Evolutionary conservation across 2,888 invertebrate species (phyloP).

Genomic region (Heterodera filipjevi): DNA sequence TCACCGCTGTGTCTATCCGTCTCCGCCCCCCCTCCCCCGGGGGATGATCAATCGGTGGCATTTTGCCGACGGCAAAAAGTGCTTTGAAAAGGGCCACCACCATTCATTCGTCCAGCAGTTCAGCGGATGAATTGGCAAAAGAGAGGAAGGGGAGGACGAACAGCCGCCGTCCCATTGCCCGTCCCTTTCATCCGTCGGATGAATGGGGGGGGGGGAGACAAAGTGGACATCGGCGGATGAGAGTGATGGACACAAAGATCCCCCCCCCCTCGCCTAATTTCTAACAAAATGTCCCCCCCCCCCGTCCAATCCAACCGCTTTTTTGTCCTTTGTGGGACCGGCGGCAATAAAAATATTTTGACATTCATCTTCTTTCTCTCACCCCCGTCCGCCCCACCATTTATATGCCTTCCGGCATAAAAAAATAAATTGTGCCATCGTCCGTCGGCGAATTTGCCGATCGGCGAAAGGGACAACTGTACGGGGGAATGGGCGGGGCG

Average conservation of each 20-base stretch:
- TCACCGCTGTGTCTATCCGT: background rate
- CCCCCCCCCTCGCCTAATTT: background rate
- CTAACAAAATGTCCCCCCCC: constrained; percentile 11
- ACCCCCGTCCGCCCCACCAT: background rate
- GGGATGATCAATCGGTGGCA: constrained; percentile 16
- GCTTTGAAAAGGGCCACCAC: constrained; percentile 2
- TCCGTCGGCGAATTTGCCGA: constrained; percentile 5
- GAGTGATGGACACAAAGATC: constrained; percentile 10
- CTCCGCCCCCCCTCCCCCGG: background rate
- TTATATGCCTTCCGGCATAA: background rate
- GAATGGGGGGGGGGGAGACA: background rate
- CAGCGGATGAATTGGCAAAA: background rate
- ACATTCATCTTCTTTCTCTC: background rate
- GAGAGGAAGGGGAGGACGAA: background rate
- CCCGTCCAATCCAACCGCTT: background rate
- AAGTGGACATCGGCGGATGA: background rate
- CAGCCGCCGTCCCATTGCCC: constrained; percentile 4
- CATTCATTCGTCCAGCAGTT: background rate
- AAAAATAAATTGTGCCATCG: constrained; percentile 5
- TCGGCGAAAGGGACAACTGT: background rate
- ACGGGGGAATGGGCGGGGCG: background rate
- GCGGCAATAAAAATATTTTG: constrained; percentile 21
- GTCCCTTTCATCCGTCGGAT: background rate
- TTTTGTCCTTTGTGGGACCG: constrained; percentile 17
- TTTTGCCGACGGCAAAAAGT: constrained; percentile 7